Percentiles rank a stretch among this genome's conserved stretches.
These are phyloP conservation scores for Daboia siamensis DNA, from an alignment of 2,113 vertebrate species.

Conservation along the genomic window DNA sequence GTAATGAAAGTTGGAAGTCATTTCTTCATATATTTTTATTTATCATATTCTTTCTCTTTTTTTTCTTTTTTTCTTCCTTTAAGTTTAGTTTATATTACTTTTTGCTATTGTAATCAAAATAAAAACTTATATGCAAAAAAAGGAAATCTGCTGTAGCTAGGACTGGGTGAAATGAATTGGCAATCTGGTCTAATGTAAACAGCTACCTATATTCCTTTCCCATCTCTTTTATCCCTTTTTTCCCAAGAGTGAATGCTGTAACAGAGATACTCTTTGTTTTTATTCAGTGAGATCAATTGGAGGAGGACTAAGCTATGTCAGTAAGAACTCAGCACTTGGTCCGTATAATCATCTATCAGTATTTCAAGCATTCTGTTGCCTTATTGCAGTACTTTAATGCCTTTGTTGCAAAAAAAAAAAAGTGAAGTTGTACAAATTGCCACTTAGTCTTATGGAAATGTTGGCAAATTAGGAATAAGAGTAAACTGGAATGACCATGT, in stretches of 20 bases:
- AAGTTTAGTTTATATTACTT: neutral
- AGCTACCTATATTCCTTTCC: neutral
- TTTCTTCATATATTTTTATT: neutral
- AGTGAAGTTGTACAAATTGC: neutral
- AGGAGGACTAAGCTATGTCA: neutral
- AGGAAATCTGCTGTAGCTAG: neutral
- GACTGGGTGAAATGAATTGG: neutral
- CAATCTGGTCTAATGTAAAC: neutral
- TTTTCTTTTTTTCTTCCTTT: neutral
- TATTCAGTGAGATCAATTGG: neutral
- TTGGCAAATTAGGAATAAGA: neutral
- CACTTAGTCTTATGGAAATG: no score
- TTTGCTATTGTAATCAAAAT: neutral
- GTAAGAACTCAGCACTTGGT: neutral
- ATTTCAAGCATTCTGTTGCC: neutral
- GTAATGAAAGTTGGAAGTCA: neutral
- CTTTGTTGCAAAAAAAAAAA: neutral
- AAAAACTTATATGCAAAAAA: neutral
- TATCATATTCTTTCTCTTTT: neutral
- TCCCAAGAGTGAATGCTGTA: neutral
- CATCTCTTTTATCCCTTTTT: neutral
- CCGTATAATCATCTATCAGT: neutral
- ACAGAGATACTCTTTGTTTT: neutral
- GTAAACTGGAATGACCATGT: neutral
- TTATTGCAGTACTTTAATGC: neutral